Conservation (phyloP, 2,797 vertebrate genomes). For the Delichon dasypus region DNA sequence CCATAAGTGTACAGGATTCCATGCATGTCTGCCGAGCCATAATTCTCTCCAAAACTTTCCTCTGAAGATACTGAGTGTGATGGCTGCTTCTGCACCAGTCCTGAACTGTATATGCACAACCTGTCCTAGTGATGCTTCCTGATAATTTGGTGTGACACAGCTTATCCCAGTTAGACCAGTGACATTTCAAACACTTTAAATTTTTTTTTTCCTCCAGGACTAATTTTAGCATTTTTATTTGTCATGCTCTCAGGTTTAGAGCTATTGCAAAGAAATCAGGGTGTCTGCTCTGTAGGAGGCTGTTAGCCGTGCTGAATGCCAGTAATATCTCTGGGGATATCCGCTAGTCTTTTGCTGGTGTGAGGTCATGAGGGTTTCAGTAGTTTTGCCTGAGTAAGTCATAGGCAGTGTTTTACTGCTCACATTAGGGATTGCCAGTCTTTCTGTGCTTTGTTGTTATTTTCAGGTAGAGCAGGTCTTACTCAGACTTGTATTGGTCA, state of each 20-base stretch:
- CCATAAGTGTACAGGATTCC: slow-evolving; percentile 36
- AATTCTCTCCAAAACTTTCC: slow-evolving; percentile 39
- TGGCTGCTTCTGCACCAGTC: slow-evolving; percentile 61
- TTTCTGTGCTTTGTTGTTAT: slow-evolving; percentile 2
- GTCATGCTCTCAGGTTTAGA: slow-evolving; percentile 28
- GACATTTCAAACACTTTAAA: background rate
- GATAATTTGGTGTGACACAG: slow-evolving; percentile 2
- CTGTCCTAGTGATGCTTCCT: slow-evolving; percentile 36
- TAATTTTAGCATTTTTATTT: slow-evolving; percentile 21
- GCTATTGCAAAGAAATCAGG: background rate
- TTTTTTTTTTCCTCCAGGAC: background rate
- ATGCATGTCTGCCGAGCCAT: slow-evolving; percentile 45
- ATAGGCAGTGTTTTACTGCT: slow-evolving; percentile 28
- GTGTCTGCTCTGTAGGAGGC: slow-evolving; percentile 5
- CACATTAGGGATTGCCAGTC: background rate
- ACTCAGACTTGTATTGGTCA: background rate
- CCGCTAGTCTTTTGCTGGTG: background rate
- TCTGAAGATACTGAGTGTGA: slow-evolving; percentile 17
- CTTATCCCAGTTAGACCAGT: slow-evolving; percentile 27
- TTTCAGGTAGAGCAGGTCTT: slow-evolving; percentile 28
- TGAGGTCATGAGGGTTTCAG: background rate
- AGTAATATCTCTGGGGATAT: background rate
- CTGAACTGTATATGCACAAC: slow-evolving; percentile 60
- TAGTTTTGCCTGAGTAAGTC: background rate
- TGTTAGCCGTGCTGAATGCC: background rate